A percentile compares a stretch with the other conserved stretches of the same genome.
Evolutionary conservation across 2,888 invertebrate species (phyloP).

Genomic region (Adelphocoris suturalis): DNA sequence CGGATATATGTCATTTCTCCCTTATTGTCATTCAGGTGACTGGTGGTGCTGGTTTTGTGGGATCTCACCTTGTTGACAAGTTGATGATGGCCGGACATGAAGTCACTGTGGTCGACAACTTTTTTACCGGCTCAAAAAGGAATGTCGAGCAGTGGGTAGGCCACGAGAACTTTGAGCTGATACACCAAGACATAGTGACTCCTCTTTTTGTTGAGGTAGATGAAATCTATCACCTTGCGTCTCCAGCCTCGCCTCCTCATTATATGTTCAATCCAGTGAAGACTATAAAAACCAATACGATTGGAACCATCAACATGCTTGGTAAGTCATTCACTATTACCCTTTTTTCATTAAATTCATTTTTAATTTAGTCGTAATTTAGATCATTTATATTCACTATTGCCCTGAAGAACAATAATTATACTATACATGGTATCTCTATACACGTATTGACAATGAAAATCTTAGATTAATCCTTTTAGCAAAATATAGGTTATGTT

Average conservation of each 20-base stretch:
- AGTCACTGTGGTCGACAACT: conserved; percentile 97
- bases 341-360: not conserved
- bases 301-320: conserved; percentile 96
- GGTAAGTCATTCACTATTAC: conserved; percentile 80
- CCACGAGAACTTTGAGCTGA: conserved; percentile 98
- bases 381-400: too few species aligned
- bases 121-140: conserved; percentile 97
- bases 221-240: conserved; percentile 98
- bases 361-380: conserved; percentile 64
- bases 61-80: conserved; percentile 97
- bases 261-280: conserved; percentile 99
- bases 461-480: too few species aligned
- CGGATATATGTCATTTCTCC: too few species aligned
- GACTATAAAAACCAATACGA: conserved; percentile 98
- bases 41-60: conserved; percentile 99
- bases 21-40: conserved; percentile 83
- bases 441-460: too few species aligned
- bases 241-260: conserved; percentile 99
- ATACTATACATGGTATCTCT: too few species aligned
- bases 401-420: too few species aligned
- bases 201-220: conserved; percentile 98
- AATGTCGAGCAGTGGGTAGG: conserved; percentile 99
- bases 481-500: too few species aligned
- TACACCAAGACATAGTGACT: conserved; percentile 99
- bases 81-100: conserved; percentile 98